Base-by-base conservation (phyloP, 2,113 vertebrate species). In the Smithornis capensis region DNA sequence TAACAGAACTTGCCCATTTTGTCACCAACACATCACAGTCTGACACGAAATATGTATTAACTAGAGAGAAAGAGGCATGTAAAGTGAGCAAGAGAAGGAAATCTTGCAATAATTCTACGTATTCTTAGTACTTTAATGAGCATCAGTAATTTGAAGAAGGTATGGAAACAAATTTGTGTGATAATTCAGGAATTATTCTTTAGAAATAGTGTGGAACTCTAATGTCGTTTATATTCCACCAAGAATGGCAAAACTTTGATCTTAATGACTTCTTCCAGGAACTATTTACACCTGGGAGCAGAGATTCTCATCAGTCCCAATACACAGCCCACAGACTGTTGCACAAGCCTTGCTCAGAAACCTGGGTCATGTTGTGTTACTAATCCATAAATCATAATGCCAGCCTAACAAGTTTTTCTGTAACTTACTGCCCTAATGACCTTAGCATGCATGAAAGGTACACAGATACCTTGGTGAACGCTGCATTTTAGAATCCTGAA, bases 11-110 rank as follows among this genome's bases (percentile, higher is more conserved):
- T 44, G 19, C 31, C 56, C 19, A 8, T 45, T 91, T 70, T 84
- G 25, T 9, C 38, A 69, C 16, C 5, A 7, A 7, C 27, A 49
- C 2, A 1, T 9, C 29, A 29, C 19, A 55, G 53, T 15, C n/a
- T 53, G 67, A 50, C 10, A n/a, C 4, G 7, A n/a, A 56, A 9
- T 6, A 37, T 2, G 4, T 4, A 40, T 33, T 37, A 57, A 40
- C 12, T 10, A 25, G 10, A 49, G 21, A 35, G 60, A 79, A 42
- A 53, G 37, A 87, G 12, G 2, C n/a, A 56, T 0, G 0, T 0
- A 22, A 21, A 75, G 21, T 6, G 15, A 70, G 35, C 10, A 50
- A 44, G n/a, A 83, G 73, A 87, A 67, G 19, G 37, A 80, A 78
- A 65, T 17, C 7, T 14, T 38, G 16, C 1, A 3, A 19, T 75